These are phyloP conservation scores for Anthonomus grandis DNA, from an alignment of 1,140 invertebrate species.

Conservation along the genomic window DNA sequence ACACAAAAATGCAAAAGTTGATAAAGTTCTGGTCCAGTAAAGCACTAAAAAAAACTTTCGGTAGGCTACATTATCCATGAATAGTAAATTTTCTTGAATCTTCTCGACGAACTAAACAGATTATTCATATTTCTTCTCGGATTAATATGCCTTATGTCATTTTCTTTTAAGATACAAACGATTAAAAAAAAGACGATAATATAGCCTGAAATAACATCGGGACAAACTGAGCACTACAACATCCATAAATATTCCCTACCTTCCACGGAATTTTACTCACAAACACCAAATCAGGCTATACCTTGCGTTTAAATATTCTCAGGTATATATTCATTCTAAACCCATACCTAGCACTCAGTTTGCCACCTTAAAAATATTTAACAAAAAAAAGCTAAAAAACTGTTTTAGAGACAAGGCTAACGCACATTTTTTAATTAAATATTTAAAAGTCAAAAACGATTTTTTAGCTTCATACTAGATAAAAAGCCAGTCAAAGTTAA, in stretches of 20 bases:
- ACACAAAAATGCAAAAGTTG: slow-evolving; percentile 42
- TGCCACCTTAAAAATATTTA: slow-evolving; percentile 26
- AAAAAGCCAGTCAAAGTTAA: slow-evolving; percentile 4
- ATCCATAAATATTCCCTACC: slow-evolving; percentile 26
- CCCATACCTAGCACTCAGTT: slow-evolving; percentile 37
- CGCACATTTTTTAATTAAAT: too few species aligned
- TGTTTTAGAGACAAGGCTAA: too few species aligned
- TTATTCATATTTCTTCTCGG: too few species aligned
- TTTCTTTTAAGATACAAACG: too few species aligned
- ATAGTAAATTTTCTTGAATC: slow-evolving; percentile 9
- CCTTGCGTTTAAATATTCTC: slow-evolving; percentile 28
- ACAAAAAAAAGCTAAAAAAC: slow-evolving; percentile 22
- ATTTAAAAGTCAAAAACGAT: too few species aligned
- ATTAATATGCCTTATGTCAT: too few species aligned
- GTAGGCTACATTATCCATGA: slow-evolving; percentile 35
- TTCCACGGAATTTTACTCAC: slow-evolving; percentile 26
- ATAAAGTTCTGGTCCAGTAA: slow-evolving; percentile 43
- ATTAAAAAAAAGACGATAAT: slow-evolving; percentile 28
- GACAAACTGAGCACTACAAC: slow-evolving; percentile 41
- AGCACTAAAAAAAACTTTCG: slow-evolving; percentile 37
- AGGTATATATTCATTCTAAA: slow-evolving; percentile 31
- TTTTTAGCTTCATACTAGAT: slow-evolving; percentile 23
- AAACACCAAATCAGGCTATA: slow-evolving; percentile 36
- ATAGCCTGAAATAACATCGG: slow-evolving; percentile 37
- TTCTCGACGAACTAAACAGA: too few species aligned